These are phyloP conservation scores for Apostichopus parvimensis DNA, from an alignment of 35 echinoderm and acorn worm genomes.

Conservation along the genomic window DNA sequence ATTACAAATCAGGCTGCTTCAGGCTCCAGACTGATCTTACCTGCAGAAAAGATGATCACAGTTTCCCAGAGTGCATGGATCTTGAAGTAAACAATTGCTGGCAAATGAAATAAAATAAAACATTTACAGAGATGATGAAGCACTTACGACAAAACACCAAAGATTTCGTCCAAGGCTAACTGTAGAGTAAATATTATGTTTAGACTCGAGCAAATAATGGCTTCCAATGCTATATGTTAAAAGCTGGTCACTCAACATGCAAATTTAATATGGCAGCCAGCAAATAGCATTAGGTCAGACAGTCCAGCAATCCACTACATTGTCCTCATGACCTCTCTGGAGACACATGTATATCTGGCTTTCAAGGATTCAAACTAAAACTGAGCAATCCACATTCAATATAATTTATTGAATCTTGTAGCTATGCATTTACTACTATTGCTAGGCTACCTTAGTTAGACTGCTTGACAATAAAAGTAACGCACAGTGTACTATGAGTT, in stretches of 20 bases:
- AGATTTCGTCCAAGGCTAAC: not conserved
- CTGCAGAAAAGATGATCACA: conserved; percentile 87
- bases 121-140: not conserved
- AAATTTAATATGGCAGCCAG: no score
- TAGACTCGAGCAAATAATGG: no score
- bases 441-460: not conserved
- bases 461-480: not conserved
- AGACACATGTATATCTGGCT: no score
- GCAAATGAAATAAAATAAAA: conserved; percentile 21
- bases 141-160: not conserved
- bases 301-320: no score
- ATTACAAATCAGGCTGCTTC: not conserved
- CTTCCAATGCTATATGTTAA: no score
- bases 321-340: no score
- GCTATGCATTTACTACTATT: no score
- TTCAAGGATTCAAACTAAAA: no score
- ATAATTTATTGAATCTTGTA: no score
- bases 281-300: no score
- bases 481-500: not conserved
- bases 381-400: no score
- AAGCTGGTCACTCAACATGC: no score
- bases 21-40: conserved; percentile 35
- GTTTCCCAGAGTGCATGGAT: conserved; percentile 74
- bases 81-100: conserved; percentile 55
- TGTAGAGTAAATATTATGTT: not conserved